phyloP scores from a whole-genome alignment of 2,797 vertebrate species.

The Rachycentron canadum region DNA sequence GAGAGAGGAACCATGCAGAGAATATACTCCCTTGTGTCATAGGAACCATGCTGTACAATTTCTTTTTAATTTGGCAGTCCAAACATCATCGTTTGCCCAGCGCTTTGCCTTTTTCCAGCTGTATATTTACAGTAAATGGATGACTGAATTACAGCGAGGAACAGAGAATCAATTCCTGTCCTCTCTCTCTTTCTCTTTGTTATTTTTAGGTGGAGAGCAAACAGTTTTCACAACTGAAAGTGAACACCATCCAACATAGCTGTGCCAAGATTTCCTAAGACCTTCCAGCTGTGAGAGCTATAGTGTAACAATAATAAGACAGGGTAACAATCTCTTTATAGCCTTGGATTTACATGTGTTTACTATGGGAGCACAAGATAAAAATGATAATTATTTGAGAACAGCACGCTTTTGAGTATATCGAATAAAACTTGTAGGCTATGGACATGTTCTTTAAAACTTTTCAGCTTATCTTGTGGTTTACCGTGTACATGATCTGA shows the following conservation, averaged over 20 bases:
- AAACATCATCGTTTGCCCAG: constrained; percentile 73
- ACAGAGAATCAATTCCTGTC: constrained; percentile 56
- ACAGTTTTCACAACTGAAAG: constrained; percentile 73
- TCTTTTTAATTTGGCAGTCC: constrained; percentile 75
- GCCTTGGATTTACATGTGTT: constrained; percentile 63
- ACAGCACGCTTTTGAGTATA: constrained; percentile 13
- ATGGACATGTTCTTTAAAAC: background rate
- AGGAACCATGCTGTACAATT: constrained; percentile 59
- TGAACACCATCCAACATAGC: constrained; percentile 45
- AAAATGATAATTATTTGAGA: constrained; percentile 48
- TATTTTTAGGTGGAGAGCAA: constrained; percentile 71
- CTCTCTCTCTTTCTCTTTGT: constrained; percentile 47
- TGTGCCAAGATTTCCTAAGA: constrained; percentile 64
- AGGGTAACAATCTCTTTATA: constrained; percentile 50
- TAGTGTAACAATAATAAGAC: constrained; percentile 55
- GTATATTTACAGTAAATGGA: constrained; percentile 79
- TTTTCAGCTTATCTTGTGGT: constrained; percentile 22
- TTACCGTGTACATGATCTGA: background rate
- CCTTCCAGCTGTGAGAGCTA: constrained; percentile 70
- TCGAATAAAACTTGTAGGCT: constrained; percentile 1
- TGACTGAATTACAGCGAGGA: constrained; percentile 71
- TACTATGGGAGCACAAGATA: constrained; percentile 37
- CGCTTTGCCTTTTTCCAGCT: constrained; percentile 64
- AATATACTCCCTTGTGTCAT: constrained; percentile 49
- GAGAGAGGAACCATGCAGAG: constrained; percentile 30